phyloP scores from a whole-genome alignment of 2,797 vertebrate species.

The Helarctos malayanus region DNA sequence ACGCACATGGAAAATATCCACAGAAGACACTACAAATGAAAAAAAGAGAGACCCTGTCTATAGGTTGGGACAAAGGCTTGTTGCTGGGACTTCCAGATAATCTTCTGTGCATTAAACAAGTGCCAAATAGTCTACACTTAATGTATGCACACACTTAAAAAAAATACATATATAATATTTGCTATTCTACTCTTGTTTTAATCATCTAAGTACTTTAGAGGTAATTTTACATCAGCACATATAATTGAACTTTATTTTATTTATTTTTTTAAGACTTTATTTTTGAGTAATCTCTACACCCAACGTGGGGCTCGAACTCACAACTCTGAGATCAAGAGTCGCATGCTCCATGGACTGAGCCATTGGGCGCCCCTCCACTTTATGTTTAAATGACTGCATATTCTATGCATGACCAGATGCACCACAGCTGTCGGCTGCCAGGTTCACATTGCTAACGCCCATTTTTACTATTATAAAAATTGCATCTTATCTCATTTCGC shows the following conservation, averaged over 20 bases:
- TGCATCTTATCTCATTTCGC: neutral
- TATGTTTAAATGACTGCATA: neutral
- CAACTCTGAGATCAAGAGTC: neutral
- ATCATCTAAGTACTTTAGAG: neutral
- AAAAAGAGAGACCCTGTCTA: neutral
- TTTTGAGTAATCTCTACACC: neutral
- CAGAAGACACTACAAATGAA: neutral
- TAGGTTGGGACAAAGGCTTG: neutral
- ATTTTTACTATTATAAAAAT: neutral
- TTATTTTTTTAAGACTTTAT: neutral
- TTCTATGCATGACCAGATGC: neutral
- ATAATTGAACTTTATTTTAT: neutral
- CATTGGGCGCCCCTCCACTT: neutral
- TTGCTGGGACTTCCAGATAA: neutral
- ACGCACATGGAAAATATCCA: neutral
- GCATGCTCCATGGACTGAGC: neutral
- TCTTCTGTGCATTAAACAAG: neutral
- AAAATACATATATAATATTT: neutral
- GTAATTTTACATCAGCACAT: neutral
- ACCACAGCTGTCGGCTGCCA: neutral
- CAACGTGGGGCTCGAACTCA: neutral
- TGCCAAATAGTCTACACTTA: neutral
- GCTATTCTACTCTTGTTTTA: neutral
- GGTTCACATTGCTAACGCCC: neutral
- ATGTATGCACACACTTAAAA: neutral